A percentile compares a stretch with the other conserved stretches of the same genome.
phyloP scores from a whole-genome alignment of 1,140 invertebrate species.

The Pseudomyrmex concolor region DNA sequence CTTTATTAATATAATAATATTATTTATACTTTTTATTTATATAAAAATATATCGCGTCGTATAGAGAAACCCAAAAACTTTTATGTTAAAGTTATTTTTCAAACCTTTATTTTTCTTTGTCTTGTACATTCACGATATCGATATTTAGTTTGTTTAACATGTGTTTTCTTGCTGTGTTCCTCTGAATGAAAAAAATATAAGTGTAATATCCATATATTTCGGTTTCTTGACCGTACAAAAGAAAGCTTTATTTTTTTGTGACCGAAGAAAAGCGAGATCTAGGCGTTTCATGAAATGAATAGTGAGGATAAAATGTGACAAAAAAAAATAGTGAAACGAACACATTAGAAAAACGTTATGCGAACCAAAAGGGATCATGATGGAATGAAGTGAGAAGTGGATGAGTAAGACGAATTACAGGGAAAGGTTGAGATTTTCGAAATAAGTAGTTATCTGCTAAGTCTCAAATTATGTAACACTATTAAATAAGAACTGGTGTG shows the following conservation, averaged over 20 bases:
- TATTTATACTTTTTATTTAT: no score
- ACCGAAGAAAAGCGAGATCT: conserved; percentile 3
- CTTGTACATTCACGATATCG: no score
- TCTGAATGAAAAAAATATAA: no score
- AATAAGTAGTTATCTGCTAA: no score
- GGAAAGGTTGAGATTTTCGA: no score
- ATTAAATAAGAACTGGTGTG: no score
- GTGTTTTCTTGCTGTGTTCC: not conserved
- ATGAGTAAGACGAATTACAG: not conserved
- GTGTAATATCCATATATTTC: not conserved
- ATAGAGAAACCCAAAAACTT: no score
- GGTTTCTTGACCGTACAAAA: not conserved
- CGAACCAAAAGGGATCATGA: not conserved
- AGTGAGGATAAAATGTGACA: not conserved
- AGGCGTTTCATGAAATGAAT: not conserved
- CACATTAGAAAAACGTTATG: not conserved
- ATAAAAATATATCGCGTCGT: no score
- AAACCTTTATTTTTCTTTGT: no score
- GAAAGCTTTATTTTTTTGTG: not conserved
- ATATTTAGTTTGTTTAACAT: not conserved
- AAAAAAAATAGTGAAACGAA: not conserved
- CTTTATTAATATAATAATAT: no score
- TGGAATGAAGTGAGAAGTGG: not conserved
- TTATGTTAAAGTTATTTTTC: no score
- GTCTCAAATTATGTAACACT: no score